Evolutionary conservation across 2,888 invertebrate species (phyloP).

Genomic region (Resseliella maxima): DNA sequence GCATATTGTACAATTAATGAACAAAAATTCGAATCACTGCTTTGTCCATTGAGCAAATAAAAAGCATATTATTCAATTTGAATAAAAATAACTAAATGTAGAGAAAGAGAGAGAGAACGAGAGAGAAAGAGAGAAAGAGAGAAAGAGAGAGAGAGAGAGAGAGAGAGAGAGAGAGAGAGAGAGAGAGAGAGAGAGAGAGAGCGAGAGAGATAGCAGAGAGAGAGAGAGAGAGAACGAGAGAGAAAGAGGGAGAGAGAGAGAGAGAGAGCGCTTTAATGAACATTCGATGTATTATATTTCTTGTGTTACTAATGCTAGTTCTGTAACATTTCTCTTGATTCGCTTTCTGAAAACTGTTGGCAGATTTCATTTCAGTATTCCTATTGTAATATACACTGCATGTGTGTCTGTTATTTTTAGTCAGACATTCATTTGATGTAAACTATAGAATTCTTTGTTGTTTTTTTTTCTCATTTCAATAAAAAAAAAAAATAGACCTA

Average conservation of each 20-base stretch:
- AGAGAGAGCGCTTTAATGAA: conserved; percentile 4
- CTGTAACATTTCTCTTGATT: background rate
- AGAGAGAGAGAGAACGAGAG: background rate
- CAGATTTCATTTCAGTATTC: background rate
- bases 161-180: too few species aligned
- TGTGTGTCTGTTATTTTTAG: conserved; percentile 24
- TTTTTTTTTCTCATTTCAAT: background rate
- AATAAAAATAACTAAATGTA: background rate
- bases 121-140: too few species aligned
- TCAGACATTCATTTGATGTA: conserved; percentile 43
- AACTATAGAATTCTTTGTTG: conserved; percentile 41
- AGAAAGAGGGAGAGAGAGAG: background rate
- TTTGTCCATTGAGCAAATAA: conserved; percentile 18
- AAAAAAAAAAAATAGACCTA: background rate
- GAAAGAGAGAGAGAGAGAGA: too few species aligned
- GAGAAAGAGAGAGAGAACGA: background rate
- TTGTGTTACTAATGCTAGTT: background rate
- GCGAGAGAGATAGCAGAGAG: too few species aligned
- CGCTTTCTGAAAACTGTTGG: background rate
- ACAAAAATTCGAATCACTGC: conserved; percentile 10
- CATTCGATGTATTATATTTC: conserved; percentile 41
- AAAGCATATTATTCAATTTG: conserved; percentile 44
- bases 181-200: too few species aligned
- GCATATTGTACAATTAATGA: conserved; percentile 45
- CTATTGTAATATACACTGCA: conserved; percentile 1